These are phyloP conservation scores for Aphaenogaster rudis DNA, from an alignment of 1,140 invertebrate species.

Conservation along the genomic window DNA sequence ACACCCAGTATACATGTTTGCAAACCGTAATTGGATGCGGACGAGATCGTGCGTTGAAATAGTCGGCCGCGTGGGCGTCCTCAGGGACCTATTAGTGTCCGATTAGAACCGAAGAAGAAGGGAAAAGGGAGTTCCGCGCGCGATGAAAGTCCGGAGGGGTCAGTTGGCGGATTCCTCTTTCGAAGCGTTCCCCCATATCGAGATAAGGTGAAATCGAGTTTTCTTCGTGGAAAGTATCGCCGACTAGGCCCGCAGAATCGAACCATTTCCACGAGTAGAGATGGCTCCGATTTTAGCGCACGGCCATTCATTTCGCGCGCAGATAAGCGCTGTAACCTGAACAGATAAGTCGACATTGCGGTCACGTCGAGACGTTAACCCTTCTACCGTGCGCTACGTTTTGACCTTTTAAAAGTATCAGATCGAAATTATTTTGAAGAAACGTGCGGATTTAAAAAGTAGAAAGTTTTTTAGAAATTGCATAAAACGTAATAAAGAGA, in stretches of 20 bases:
- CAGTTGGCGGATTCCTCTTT: constrained; percentile 51
- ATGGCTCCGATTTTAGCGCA: constrained; percentile 48
- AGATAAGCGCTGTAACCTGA: constrained; percentile 48
- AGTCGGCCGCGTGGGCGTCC: constrained; percentile 66
- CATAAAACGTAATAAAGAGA: background rate
- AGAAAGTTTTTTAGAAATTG: background rate
- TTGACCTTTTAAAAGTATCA: constrained; percentile 11
- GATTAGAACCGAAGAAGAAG: constrained; percentile 69
- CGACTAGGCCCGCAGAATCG: constrained; percentile 49
- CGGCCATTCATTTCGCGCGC: constrained; percentile 41
- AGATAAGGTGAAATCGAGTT: constrained; percentile 76
- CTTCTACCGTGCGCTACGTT: constrained; percentile 5
- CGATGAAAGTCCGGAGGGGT: constrained; percentile 60
- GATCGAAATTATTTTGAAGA: constrained; percentile 23
- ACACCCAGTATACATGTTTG: constrained; percentile 65
- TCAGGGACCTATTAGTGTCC: constrained; percentile 76
- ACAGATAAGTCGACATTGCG: constrained; percentile 51
- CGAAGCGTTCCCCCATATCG: constrained; percentile 65
- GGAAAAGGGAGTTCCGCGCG: constrained; percentile 25
- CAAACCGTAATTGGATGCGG: constrained; percentile 72
- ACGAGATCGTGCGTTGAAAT: constrained; percentile 73
- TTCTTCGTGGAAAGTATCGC: constrained; percentile 56
- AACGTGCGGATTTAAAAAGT: background rate
- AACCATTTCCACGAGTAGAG: constrained; percentile 36
- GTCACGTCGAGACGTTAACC: constrained; percentile 50